phyloP scores from a whole-genome alignment of 1,140 invertebrate genomes.

The Lutraria rhynchaena region DNA sequence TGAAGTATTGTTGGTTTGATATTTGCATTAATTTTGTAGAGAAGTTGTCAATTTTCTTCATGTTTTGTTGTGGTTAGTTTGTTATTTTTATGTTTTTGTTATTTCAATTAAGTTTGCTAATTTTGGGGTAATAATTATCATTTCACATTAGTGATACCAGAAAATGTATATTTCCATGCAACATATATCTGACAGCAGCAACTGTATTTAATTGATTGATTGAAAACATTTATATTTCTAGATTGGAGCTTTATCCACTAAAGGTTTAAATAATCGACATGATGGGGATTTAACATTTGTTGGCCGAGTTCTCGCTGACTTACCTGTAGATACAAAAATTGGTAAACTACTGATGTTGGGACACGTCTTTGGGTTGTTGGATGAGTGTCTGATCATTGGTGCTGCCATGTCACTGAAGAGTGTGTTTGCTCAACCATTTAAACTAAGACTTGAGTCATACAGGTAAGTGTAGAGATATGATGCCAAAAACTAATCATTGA shows the following conservation, averaged over 20 bases:
- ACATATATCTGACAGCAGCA: no score
- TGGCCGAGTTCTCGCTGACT: slow-evolving; percentile 90
- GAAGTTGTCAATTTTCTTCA: no score
- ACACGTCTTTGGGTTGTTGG: slow-evolving; percentile 91
- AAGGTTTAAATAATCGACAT: slow-evolving; percentile 83
- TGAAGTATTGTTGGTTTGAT: slow-evolving; percentile 77
- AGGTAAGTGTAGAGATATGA: slow-evolving; percentile 84
- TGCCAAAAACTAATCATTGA: no score
- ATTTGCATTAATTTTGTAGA: no score
- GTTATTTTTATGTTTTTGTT: no score
- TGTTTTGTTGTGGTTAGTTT: no score
- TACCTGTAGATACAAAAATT: slow-evolving; percentile 92
- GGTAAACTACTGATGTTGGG: slow-evolving; percentile 94
- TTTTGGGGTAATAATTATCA: no score
- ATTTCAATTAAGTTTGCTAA: no score
- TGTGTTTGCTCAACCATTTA: slow-evolving; percentile 90
- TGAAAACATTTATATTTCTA: slow-evolving; percentile 59
- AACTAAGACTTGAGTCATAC: slow-evolving; percentile 88
- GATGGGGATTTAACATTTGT: slow-evolving; percentile 96
- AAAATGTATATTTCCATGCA: no score
- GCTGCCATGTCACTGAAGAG: slow-evolving; percentile 91
- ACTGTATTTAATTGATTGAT: no score
- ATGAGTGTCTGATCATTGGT: slow-evolving; percentile 94
- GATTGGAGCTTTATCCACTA: slow-evolving; percentile 85
- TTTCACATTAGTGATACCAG: no score